Evolutionary conservation across 2,888 invertebrate genomes (phyloP).

Genomic region (Girardia tigrina): DNA sequence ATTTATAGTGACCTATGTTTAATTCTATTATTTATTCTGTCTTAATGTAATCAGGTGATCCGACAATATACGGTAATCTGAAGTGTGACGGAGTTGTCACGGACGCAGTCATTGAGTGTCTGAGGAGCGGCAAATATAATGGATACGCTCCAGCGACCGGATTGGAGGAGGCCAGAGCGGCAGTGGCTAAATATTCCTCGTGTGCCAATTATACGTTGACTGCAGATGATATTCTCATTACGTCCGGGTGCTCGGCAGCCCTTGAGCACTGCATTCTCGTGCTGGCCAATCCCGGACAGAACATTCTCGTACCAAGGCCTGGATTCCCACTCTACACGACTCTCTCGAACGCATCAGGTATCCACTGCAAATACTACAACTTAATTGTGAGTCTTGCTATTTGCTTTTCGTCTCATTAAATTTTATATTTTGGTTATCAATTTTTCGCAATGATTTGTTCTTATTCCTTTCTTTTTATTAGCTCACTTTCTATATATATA

Average conservation of each 20-base stretch:
- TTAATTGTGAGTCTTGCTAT: not conserved
- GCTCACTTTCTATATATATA: no score
- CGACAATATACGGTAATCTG: slow-evolving; percentile 38
- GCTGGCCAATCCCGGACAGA: slow-evolving; percentile 73
- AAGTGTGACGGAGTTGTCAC: slow-evolving; percentile 67
- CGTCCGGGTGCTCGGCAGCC: slow-evolving; percentile 87
- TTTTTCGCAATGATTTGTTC: no score
- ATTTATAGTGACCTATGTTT: no score
- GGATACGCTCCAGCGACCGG: slow-evolving; percentile 78
- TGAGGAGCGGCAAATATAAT: slow-evolving; percentile 62
- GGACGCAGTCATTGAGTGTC: slow-evolving; percentile 63
- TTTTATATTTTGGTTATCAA: no score
- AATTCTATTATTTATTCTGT: no score
- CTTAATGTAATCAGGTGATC: no score
- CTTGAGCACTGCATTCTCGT: slow-evolving; percentile 79
- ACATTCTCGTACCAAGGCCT: slow-evolving; percentile 78
- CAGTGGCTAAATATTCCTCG: slow-evolving; percentile 38
- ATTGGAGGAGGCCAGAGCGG: slow-evolving; percentile 40
- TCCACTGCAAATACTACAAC: slow-evolving; percentile 9
- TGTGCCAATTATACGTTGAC: slow-evolving; percentile 1
- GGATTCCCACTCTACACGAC: slow-evolving; percentile 75
- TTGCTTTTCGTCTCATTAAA: no score
- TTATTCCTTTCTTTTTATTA: no score
- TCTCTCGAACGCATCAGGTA: slow-evolving; percentile 32
- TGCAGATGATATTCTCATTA: slow-evolving; percentile 67